Base-by-base conservation (phyloP, 1,140 invertebrate genomes). In the Meloidogyne hapla region DNA sequence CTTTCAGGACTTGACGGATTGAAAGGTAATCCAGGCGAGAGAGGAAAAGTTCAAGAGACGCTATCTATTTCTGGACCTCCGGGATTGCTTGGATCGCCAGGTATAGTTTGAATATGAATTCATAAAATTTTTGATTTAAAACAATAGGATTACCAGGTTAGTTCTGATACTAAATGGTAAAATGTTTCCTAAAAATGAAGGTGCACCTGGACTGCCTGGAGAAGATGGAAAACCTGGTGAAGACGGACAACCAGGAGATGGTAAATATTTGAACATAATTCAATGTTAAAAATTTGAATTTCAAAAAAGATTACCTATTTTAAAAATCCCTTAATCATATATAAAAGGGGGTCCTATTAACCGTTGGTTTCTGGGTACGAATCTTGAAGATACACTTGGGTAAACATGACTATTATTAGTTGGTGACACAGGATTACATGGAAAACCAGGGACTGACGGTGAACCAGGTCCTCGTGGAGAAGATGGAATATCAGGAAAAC, bases 221-320 rank as follows among this genome's bases (percentile, higher is more conserved):
- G 69, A 71, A 26, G 18, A 10, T 9, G 69, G 69, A 62, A 28
- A 23, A 13, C 69, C 69, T 21, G 69, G 69, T 26, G 69, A 71
- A 26, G 69, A 71, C 18, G 69, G 69, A 42, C 69, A 71, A 56
- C 69, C 69, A 2, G 69, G 69, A 40, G 69, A 71, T 13, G 69
- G 69, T 71, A 42, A 56, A 61, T n/a, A 71, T 23, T 40, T 9
- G 28, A 23, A 56, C n/a, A n/a, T 62, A 33, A 33, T 33, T 33
- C 33, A 33, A 6, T 33, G 33, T 33, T 33, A 33, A 1, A 33
- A 33, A 33, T 4, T 6, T 33, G 3, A 33, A 33, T 33, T 33
- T 33, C 4, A 8, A 33, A 33, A 33, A 4, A n/a, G n/a, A n/a
- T n/a, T n/a, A n/a, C n/a, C n/a, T n/a, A n/a, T n/a, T n/a, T n/a